Conservation (phyloP, 23 tunicate genomes). For the Styela clava region DNA sequence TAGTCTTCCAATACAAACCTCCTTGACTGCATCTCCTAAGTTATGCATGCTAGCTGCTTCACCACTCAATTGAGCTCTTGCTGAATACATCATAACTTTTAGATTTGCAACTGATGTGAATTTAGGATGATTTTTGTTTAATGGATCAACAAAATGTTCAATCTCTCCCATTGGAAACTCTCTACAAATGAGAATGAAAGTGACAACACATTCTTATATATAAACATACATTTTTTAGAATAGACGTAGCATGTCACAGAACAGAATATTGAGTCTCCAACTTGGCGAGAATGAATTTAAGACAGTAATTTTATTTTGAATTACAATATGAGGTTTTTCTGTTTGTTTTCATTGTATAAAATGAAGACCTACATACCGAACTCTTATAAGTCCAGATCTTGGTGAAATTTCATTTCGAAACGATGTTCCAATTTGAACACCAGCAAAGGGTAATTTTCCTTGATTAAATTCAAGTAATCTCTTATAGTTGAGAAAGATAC, state of each 20-base stretch:
- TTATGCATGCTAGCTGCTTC: slow-evolving; percentile 52
- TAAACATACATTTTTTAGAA: not conserved
- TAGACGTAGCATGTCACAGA: not conserved
- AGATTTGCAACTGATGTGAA: slow-evolving; percentile 69
- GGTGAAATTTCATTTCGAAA: slow-evolving; percentile 98
- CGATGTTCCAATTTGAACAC: slow-evolving; percentile 93
- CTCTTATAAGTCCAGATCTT: slow-evolving; percentile 77
- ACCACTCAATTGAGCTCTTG: slow-evolving; percentile 74
- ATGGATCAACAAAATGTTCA: slow-evolving; percentile 96
- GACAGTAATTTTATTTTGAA: no score
- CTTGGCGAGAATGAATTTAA: no score
- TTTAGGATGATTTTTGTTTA: slow-evolving; percentile 67
- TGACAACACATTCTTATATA: not conserved
- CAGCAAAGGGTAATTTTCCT: slow-evolving; percentile 93
- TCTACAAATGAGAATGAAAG: slow-evolving; percentile 19
- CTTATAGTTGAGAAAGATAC: slow-evolving; percentile 93
- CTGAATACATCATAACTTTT: slow-evolving; percentile 59
- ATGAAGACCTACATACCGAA: no score
- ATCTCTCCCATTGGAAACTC: slow-evolving; percentile 99
- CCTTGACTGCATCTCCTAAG: slow-evolving; percentile 67
- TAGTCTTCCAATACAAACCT: not conserved
- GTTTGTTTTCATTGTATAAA: no score
- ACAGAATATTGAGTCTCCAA: no score
- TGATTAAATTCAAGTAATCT: slow-evolving; percentile 92
- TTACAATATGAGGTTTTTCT: no score